These are phyloP conservation scores for Scolopax mira DNA, from an alignment of 2,113 vertebrate species.

Conservation along the genomic window DNA sequence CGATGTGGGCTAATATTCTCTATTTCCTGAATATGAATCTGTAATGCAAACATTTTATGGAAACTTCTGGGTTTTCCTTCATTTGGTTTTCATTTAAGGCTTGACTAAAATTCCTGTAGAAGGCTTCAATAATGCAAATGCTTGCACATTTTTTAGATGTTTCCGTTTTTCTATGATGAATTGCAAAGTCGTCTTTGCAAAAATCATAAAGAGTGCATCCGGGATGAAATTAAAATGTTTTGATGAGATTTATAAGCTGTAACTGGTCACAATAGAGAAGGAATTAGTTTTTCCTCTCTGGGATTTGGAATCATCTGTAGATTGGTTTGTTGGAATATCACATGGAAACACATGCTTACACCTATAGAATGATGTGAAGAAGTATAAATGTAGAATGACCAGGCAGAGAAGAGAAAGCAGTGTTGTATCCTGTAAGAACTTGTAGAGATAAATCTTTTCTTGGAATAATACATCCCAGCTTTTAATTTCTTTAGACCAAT, in stretches of 20 bases:
- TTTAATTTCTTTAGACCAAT: neutral
- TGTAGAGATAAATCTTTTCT: neutral
- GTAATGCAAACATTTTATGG: neutral
- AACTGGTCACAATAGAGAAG: neutral
- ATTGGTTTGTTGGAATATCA: neutral
- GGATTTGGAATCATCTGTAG: neutral
- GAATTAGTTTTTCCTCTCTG: neutral
- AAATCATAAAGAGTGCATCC: neutral
- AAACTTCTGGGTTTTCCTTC: constrained; percentile 15
- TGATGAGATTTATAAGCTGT: constrained; percentile 5
- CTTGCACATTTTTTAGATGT: constrained; percentile 7
- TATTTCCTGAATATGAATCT: neutral
- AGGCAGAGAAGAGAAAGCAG: neutral
- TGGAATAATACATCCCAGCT: neutral
- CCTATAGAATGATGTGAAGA: neutral
- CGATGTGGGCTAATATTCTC: neutral
- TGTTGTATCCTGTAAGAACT: neutral
- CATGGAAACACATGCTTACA: neutral
- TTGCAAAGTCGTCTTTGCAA: neutral
- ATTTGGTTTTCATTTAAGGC: constrained; percentile 59
- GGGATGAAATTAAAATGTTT: neutral
- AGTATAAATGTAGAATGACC: neutral
- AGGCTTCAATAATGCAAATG: neutral
- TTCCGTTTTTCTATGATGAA: neutral
- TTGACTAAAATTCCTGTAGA: constrained; percentile 24